A percentile compares a stretch with the other conserved stretches of the same genome.
These are phyloP conservation scores for Leptocoma aspasia DNA, from an alignment of 2,113 vertebrate species.

Conservation along the genomic window DNA sequence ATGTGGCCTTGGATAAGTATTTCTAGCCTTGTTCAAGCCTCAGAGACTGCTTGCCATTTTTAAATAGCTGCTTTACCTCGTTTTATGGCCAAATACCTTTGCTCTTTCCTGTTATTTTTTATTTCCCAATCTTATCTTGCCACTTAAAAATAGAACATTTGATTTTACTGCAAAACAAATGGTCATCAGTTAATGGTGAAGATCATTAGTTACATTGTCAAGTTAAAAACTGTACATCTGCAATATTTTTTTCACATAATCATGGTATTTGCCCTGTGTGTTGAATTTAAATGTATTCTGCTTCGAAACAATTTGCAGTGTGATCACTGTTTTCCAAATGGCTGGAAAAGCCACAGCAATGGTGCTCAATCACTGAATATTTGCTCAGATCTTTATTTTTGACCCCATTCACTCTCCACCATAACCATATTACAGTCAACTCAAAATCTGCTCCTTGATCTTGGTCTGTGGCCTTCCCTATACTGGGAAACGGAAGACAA, in stretches of 20 bases:
- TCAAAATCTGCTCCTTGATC: neutral
- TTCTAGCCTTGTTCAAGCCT: neutral
- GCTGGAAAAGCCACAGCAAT: neutral
- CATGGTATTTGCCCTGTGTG: neutral
- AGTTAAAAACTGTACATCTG: neutral
- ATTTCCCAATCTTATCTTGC: neutral
- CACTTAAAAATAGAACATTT: neutral
- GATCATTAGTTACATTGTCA: neutral
- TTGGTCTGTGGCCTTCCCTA: neutral
- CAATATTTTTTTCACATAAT: neutral
- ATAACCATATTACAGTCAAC: neutral
- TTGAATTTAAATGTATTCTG: neutral
- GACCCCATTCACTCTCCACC: accelerated
- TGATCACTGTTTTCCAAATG: neutral
- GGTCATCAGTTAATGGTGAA: neutral
- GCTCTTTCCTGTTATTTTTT: neutral
- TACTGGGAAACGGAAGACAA: neutral
- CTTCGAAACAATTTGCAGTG: neutral
- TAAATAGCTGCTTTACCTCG: neutral
- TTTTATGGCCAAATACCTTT: neutral
- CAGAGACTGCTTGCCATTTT: neutral
- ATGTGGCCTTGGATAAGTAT: neutral
- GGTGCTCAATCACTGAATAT: neutral
- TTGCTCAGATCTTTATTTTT: neutral
- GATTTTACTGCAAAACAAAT: neutral